Conservation (phyloP, 2,113 vertebrate species). For the Syrmaticus mikado region DNA sequence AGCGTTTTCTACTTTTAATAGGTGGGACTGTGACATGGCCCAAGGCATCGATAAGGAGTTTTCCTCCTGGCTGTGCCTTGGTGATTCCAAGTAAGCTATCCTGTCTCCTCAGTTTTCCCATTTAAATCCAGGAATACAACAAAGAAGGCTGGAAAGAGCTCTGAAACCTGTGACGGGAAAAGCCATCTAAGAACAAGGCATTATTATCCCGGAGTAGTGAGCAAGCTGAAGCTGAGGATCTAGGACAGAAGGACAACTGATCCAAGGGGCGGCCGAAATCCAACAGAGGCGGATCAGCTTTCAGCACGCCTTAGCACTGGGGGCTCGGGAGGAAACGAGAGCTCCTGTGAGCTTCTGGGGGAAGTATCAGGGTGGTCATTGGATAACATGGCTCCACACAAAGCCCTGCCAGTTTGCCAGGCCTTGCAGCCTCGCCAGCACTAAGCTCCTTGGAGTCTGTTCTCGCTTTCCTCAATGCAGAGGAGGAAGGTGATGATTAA, state of each 20-base stretch:
- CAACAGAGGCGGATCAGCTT: not conserved
- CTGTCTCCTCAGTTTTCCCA: not conserved
- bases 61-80: not conserved
- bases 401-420: not conserved
- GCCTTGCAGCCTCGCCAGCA: not conserved
- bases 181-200: not conserved
- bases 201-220: not conserved
- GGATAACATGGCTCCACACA: constrained; percentile 6
- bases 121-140: not conserved
- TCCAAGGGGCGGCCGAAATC: not conserved
- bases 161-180: not conserved
- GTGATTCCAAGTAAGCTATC: not conserved
- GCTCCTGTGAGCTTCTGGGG: not conserved
- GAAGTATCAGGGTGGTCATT: not conserved
- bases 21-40: fast-evolving
- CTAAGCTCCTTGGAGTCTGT: not conserved
- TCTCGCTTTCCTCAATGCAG: fast-evolving
- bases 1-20: not conserved
- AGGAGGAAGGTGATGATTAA: constrained; percentile 50
- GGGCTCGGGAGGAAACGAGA: constrained; percentile 16
- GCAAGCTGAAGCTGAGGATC: not conserved
- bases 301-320: not conserved
- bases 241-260: constrained; percentile 36
- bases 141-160: not conserved
- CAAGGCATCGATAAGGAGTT: fast-evolving